These are phyloP conservation scores for Panthera uncia DNA, from an alignment of 2,113 vertebrate species.

Conservation along the genomic window DNA sequence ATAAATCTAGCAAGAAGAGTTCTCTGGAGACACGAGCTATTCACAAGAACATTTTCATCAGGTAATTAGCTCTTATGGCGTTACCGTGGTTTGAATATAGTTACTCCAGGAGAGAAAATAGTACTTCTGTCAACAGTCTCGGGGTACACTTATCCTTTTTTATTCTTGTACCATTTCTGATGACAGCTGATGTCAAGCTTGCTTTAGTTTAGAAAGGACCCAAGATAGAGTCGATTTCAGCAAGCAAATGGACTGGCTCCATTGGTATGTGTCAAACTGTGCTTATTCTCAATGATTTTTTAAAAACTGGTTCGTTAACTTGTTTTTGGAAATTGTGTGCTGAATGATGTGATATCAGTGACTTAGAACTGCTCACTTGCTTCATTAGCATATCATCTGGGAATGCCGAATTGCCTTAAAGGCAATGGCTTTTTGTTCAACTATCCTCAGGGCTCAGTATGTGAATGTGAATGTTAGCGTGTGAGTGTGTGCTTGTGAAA, in stretches of 20 bases:
- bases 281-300: slow-evolving; percentile 47
- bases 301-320: slow-evolving; percentile 46
- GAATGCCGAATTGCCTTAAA: neutral
- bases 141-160: neutral
- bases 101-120: neutral
- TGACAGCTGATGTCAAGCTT: neutral
- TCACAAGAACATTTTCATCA: slow-evolving; percentile 34
- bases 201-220: slow-evolving; percentile 18
- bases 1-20: slow-evolving; percentile 71
- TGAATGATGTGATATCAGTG: slow-evolving; percentile 43
- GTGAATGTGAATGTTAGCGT: neutral
- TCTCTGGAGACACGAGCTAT: slow-evolving; percentile 41
- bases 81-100: neutral
- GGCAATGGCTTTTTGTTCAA: neutral
- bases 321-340: slow-evolving; percentile 29
- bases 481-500: neutral
- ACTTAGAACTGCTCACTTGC: slow-evolving; percentile 31
- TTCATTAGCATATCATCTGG: slow-evolving; percentile 15
- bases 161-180: neutral
- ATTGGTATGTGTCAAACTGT: slow-evolving; percentile 4
- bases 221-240: neutral
- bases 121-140: neutral
- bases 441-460: neutral
- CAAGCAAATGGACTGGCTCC: neutral
- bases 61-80: neutral